These are phyloP conservation scores for Acheta domesticus DNA, from an alignment of 2,888 invertebrate species.

Conservation along the genomic window DNA sequence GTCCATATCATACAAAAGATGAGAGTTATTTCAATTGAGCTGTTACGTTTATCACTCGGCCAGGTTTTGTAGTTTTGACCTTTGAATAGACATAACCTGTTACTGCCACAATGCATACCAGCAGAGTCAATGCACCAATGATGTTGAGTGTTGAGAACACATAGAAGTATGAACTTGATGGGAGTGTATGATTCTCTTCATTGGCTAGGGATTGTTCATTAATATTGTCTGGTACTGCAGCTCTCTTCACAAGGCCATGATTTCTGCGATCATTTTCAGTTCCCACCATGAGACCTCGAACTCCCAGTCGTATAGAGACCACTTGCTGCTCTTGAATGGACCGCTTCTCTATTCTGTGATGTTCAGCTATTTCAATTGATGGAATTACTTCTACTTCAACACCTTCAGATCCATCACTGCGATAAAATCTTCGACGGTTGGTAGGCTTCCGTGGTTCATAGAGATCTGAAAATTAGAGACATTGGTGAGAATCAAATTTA, in stretches of 20 bases:
- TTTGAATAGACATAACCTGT: not conserved
- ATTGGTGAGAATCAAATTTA: too few relatives aligned
- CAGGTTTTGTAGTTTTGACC: not conserved
- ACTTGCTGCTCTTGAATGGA: slow-evolving; percentile 37
- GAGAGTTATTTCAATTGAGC: not conserved
- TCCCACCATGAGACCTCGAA: slow-evolving; percentile 38
- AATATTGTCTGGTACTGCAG: not conserved
- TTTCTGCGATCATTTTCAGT: slow-evolving; percentile 45
- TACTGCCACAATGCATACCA: slow-evolving; percentile 2
- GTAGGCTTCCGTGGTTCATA: slow-evolving; percentile 34
- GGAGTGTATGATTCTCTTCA: not conserved
- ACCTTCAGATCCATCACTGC: slow-evolving; percentile 27
- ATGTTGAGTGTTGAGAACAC: not conserved
- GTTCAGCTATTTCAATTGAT: slow-evolving; percentile 41
- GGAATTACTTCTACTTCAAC: slow-evolving; percentile 49
- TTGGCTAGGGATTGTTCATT: not conserved
- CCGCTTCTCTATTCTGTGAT: slow-evolving; percentile 35
- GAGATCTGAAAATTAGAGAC: slow-evolving; percentile 29
- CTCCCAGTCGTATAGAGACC: slow-evolving; percentile 40
- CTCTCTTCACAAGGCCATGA: slow-evolving; percentile 49
- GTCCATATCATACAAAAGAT: not conserved
- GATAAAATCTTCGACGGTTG: slow-evolving; percentile 19
- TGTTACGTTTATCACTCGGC: slow-evolving; percentile 21
- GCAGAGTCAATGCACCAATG: not conserved
- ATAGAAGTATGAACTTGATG: not conserved